phyloP scores from a whole-genome alignment of 2,113 vertebrate genomes.

The Physeter macrocephalus region DNA sequence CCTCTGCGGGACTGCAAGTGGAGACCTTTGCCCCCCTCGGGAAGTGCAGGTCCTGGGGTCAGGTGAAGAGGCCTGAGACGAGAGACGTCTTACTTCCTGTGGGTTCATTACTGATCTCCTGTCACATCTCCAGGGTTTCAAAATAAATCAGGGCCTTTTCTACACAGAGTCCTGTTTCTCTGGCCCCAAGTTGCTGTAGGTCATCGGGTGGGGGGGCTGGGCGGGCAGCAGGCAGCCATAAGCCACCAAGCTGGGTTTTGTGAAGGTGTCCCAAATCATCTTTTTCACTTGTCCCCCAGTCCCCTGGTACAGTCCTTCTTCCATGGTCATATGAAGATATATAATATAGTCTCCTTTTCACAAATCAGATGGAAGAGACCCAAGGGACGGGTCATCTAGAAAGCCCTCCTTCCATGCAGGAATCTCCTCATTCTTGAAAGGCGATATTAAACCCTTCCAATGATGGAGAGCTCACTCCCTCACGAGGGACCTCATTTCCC shows the following conservation, averaged over 20 bases:
- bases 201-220: fast-evolving
- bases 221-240: too few species aligned
- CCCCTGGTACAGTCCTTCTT: background rate
- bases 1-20: background rate
- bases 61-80: fast-evolving
- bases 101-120: background rate
- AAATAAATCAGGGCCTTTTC: background rate
- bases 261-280: background rate
- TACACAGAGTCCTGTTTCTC: background rate
- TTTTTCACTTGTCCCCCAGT: background rate
- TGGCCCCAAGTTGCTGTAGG: background rate
- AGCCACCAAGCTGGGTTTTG: background rate
- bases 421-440: background rate
- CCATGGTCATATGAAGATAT: background rate
- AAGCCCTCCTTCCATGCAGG: background rate
- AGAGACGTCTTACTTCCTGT: background rate
- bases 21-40: background rate
- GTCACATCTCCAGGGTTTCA: background rate
- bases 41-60: background rate
- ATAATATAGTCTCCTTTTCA: background rate
- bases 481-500: background rate
- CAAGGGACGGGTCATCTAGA: background rate
- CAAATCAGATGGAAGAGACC: background rate
- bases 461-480: background rate
- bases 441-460: background rate